A percentile compares a stretch with the other conserved stretches of the same genome.
phyloP scores from a whole-genome alignment of 2,888 invertebrate genomes.

The Ophion ellenae region DNA sequence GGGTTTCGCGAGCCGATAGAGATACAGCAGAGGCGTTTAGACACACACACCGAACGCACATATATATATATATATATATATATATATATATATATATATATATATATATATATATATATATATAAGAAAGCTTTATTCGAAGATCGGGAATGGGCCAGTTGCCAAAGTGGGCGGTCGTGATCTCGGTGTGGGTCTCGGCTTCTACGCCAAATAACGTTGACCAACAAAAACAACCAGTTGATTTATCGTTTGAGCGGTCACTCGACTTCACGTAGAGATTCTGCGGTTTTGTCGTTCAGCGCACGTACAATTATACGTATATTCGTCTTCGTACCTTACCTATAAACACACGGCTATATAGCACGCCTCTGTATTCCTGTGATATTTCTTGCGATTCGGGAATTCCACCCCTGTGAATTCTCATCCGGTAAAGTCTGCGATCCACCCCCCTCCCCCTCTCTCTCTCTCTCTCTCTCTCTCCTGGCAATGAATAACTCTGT shows the following conservation, averaged over 20 bases:
- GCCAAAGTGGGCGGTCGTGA: conserved; percentile 61
- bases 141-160: conserved; percentile 56
- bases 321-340: conserved; percentile 44
- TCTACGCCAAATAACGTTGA: conserved; percentile 65
- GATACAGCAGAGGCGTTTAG: not conserved
- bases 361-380: conserved; percentile 22
- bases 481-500: conserved; percentile 40
- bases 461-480: conserved; percentile 43
- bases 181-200: conserved; percentile 57
- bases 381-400: conserved; percentile 53
- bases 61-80: not conserved
- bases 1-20: conserved; percentile 26
- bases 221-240: conserved; percentile 66
- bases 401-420: conserved; percentile 52
- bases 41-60: not conserved
- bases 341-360: conserved; percentile 30
- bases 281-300: conserved; percentile 62
- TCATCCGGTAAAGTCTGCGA: conserved; percentile 33
- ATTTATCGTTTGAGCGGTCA: conserved; percentile 65
- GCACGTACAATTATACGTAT: conserved; percentile 65
- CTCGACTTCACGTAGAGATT: conserved; percentile 62
- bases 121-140: conserved; percentile 21
- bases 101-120: conserved; percentile 19
- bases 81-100: conserved; percentile 3
- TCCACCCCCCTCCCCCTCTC: not conserved